These are phyloP conservation scores for Anoplophora glabripennis DNA, from an alignment of 1,140 invertebrate species.

Conservation along the genomic window DNA sequence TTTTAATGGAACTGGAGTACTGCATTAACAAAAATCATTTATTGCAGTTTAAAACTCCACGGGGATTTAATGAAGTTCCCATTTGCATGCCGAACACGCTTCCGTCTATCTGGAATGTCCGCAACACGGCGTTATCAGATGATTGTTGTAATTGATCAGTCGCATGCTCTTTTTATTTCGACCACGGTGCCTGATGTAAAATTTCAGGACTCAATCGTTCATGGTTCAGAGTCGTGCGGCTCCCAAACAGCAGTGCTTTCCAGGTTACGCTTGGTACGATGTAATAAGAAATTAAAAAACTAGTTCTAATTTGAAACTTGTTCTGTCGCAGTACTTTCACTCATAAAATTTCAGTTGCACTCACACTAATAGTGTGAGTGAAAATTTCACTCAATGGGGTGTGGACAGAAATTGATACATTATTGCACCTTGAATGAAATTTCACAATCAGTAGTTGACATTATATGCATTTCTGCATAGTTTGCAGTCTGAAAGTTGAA, in stretches of 20 bases:
- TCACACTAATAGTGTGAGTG: too few relatives aligned
- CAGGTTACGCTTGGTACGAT: too few relatives aligned
- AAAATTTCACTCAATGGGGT: too few relatives aligned
- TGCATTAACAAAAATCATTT: not conserved
- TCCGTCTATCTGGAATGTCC: not conserved
- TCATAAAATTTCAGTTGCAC: too few relatives aligned
- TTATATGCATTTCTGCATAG: too few relatives aligned
- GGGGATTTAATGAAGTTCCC: not conserved
- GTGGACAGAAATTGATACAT: too few relatives aligned
- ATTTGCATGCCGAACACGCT: not conserved
- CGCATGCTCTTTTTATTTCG: conserved; percentile 1
- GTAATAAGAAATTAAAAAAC: too few relatives aligned
- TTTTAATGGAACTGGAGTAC: not conserved
- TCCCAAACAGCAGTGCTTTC: not conserved
- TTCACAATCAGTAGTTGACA: too few relatives aligned
- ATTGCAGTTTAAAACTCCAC: not conserved
- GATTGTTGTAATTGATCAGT: not conserved
- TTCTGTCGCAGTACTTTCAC: too few relatives aligned
- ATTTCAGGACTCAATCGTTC: not conserved
- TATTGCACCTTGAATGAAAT: too few relatives aligned
- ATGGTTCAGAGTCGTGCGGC: not conserved
- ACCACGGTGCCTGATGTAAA: not conserved
- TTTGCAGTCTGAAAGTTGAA: too few relatives aligned
- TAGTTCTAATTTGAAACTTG: too few relatives aligned
- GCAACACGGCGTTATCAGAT: not conserved